Evolutionary conservation across 1,140 invertebrate species (phyloP).

Genomic region (Trypoxylus dichotomus): DNA sequence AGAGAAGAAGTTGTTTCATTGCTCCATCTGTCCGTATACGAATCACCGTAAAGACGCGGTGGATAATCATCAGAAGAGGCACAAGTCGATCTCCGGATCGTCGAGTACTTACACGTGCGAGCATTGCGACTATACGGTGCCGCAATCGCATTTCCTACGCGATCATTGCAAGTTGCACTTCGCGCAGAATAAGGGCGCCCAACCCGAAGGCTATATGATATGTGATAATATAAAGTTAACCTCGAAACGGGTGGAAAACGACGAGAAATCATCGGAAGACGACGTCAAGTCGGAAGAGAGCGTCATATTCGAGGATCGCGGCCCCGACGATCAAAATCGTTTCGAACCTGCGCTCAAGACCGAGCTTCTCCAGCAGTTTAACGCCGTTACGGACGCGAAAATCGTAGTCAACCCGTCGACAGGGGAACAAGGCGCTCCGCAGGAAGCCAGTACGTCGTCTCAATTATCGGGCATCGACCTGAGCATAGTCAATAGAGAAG

Average conservation of each 20-base stretch:
- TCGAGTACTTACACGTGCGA: slow-evolving; percentile 69
- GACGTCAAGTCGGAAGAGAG: slow-evolving; percentile 51
- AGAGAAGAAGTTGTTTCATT: slow-evolving; percentile 60
- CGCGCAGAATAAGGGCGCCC: slow-evolving; percentile 59
- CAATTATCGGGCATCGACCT: slow-evolving; percentile 28
- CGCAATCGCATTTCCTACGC: slow-evolving; percentile 74
- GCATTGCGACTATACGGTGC: slow-evolving; percentile 82
- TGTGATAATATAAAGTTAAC: slow-evolving; percentile 57
- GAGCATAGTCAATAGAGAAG: slow-evolving; percentile 30
- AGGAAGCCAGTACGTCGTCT: slow-evolving; percentile 29
- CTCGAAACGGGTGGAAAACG: slow-evolving; percentile 51
- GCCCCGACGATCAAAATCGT: slow-evolving; percentile 41
- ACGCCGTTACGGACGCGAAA: slow-evolving; percentile 55
- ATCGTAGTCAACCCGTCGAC: slow-evolving; percentile 60
- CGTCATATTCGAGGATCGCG: slow-evolving; percentile 53
- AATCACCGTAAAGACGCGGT: slow-evolving; percentile 72
- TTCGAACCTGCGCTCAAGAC: slow-evolving; percentile 41
- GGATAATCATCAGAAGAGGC: slow-evolving; percentile 74
- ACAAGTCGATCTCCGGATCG: slow-evolving; percentile 61
- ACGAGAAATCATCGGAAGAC: slow-evolving; percentile 42
- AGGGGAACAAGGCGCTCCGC: slow-evolving; percentile 52
- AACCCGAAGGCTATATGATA: slow-evolving; percentile 64
- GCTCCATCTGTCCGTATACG: slow-evolving; percentile 78
- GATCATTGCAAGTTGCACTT: slow-evolving; percentile 84
- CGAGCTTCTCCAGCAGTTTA: slow-evolving; percentile 42